Evolutionary conservation across 2,888 invertebrate species (phyloP), one percentile per base, ranked within the genome.

Genomic region (Nipponacmea schrenckii): DNA sequence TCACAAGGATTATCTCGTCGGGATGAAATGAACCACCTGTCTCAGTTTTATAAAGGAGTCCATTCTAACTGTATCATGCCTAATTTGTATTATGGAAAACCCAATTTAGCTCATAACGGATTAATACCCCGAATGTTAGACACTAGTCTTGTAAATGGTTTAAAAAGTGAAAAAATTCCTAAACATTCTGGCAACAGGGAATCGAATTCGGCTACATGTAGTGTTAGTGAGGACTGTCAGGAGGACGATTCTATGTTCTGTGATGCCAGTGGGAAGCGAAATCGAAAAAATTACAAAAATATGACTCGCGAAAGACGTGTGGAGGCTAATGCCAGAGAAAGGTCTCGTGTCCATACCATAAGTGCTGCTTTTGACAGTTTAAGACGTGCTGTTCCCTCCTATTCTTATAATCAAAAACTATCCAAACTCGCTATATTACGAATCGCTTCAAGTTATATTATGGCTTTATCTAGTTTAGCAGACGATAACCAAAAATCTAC

Each of bases 341-440:
- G 97, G 73, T 96, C 96, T 8, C 91, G 97, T 68, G 97, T 97
- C 0, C 97, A 97, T 88, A 97, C 97, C 0, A 97, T 97, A 79
- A 96, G 96, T 84, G 96, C 96, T 0, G 97, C 97, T 0, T 97
- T 97, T 87, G 97, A 97, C 79, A 95, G 94, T 0, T 90, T 97
- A 14, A 91, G 97, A 64, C 91, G 91, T 74, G 92, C 96, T 0
- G 94, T 97, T 63, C 97, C 97, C 2, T 93, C 96, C 0, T 97
- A 96, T 88, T 96, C 96, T 62, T 94, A 96, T 87, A 95, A 95
- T 86, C 96, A 96, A 89, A 96, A 97, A 89, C 92, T 97, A 31
- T 96, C 96, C 0, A 97, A 97, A 86, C 90, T 97, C 68, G 96
- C 96, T 0, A 96, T 97, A 20, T 89, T 97, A 75, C 92, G 96